These are phyloP conservation scores for Neosilurus mollespiculum DNA, from an alignment of 2,797 vertebrate species.

Conservation along the genomic window DNA sequence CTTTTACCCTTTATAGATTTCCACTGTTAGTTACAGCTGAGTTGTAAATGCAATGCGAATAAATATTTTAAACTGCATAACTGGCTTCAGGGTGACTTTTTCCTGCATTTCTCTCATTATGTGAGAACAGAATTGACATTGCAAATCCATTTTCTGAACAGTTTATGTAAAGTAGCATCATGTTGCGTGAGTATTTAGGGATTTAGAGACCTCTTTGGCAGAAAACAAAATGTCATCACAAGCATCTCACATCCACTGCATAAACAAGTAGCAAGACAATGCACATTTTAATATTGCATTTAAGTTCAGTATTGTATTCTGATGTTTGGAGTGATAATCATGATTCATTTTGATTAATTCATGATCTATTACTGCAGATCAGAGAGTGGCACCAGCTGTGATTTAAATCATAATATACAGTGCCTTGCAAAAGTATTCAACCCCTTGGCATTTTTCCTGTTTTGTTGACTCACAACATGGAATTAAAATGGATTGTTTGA, in stretches of 20 bases:
- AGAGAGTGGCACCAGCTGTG: no score
- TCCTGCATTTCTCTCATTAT: background rate
- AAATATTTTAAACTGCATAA: background rate
- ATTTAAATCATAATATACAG: no score
- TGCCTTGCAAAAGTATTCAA: no score
- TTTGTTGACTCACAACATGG: no score
- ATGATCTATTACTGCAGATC: no score
- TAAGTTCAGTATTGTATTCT: background rate
- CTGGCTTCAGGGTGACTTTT: background rate
- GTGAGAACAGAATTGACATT: background rate
- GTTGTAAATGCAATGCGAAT: background rate
- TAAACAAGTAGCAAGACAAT: background rate
- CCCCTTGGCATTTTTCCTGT: no score
- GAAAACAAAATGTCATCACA: background rate
- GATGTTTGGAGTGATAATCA: no score
- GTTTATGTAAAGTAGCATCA: background rate
- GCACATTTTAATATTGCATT: background rate
- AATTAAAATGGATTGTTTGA: no score
- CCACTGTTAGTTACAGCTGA: no score
- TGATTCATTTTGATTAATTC: no score
- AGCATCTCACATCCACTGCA: background rate
- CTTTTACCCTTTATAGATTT: no score
- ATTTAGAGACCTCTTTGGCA: background rate
- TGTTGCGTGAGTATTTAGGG: background rate
- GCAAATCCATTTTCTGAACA: background rate